These are phyloP conservation scores for Eupithecia dodoneata DNA, from an alignment of 2,888 invertebrate genomes.

Conservation along the genomic window DNA sequence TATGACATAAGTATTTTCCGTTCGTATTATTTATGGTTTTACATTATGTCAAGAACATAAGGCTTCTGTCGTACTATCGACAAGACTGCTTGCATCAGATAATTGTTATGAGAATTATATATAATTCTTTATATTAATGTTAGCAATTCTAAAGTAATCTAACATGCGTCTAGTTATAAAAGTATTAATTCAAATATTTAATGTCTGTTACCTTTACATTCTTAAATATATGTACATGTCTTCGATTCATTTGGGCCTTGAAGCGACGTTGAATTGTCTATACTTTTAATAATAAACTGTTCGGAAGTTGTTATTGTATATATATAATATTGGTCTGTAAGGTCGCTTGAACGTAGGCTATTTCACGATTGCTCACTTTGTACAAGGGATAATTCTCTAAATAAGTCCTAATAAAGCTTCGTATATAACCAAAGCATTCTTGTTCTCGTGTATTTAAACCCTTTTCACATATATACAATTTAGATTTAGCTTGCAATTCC, in stretches of 20 bases:
- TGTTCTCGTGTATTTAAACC: constrained; percentile 67
- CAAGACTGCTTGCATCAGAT: constrained; percentile 69
- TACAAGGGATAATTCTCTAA: constrained; percentile 77
- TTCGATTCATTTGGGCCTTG: constrained; percentile 27
- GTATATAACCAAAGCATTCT: constrained; percentile 70
- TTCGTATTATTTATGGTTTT: constrained; percentile 6
- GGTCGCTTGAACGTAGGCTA: constrained; percentile 79
- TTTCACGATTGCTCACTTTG: constrained; percentile 80
- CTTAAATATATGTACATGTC: constrained; percentile 13
- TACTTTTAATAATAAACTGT: constrained; percentile 52
- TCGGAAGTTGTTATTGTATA: constrained; percentile 74
- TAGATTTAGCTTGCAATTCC: constrained; percentile 79
- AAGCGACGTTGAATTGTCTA: constrained; percentile 34
- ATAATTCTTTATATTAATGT: constrained; percentile 42
- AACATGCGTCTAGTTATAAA: constrained; percentile 25
- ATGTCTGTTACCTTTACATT: constrained; percentile 17
- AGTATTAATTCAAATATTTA: constrained; percentile 19
- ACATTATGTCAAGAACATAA: constrained; percentile 17
- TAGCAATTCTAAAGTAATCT: constrained; percentile 29
- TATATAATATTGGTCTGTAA: constrained; percentile 68
- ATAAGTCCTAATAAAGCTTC: constrained; percentile 81
- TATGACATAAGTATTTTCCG: neutral
- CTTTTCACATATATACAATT: constrained; percentile 69
- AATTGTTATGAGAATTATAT: constrained; percentile 55
- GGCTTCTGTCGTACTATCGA: constrained; percentile 51